Evolutionary conservation across 2,113 vertebrate genomes (phyloP), one percentile per base, ranked within the genome.

Genomic region (Sphaerodactylus townsendi): DNA sequence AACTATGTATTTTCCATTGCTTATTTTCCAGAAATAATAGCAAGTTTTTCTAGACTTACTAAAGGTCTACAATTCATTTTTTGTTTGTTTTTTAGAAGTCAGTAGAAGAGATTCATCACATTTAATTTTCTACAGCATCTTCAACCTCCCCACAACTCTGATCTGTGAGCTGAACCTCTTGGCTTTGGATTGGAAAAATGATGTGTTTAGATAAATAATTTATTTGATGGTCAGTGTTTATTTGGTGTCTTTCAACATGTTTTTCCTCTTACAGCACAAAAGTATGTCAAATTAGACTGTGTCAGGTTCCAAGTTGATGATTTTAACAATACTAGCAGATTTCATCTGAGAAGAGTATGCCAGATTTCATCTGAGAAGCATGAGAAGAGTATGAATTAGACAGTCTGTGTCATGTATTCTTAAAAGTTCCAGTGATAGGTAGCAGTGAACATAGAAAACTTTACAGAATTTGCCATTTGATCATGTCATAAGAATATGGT

Each of bases 281-380:
- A 72, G 21, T 37, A 72, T 30, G 33, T 46, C 35, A 62, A 64
- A 56, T 59, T 62, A 62, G 50, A 56, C 79, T 41, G 48, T 59
- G 69, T 62, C 56, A 72, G 25, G 72, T 72, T 72, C 69, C 28
- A 70, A 59, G 69, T 21, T 41, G 53, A 59, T 81, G 68, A 33
- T 72, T 59, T 62, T 81, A 71, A 30, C 37, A 81, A 62, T 81
- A 41, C 28, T 81, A 50, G 72, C 69, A 81, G 75, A 77, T 53
- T 3, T 53, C 50, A 53, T 53, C 50, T 53, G 14, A 53, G 17
- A 62, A 71, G 64, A 65, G 64, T 4, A 33, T 62, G 68, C 44
- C 44, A 44, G 44, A n/a, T 50, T 2, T 50, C 48, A 50, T 50
- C 48, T 50, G 8, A 50, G 13, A 81, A 37, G 37, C 39, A 81